phyloP scores from a whole-genome alignment of 2,888 invertebrate species.

The Thera obeliscata region DNA sequence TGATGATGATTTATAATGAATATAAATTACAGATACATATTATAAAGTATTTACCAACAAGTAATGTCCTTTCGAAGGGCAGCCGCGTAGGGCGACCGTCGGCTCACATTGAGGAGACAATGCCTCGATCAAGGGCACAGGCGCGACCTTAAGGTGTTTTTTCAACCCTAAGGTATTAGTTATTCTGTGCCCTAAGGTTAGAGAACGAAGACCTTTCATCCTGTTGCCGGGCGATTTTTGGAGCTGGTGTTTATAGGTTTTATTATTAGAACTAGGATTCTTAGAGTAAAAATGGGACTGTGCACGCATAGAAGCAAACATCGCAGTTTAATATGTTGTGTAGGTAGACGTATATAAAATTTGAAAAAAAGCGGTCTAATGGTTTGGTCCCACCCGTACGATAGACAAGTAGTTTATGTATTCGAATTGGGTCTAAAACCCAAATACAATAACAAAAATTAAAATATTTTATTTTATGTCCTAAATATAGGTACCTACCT shows the following conservation, averaged over 20 bases:
- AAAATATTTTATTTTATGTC: too few relatives aligned
- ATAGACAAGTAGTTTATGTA: too few relatives aligned
- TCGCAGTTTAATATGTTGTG: too few relatives aligned
- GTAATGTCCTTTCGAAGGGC: constrained; percentile 51
- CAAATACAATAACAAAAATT: too few relatives aligned
- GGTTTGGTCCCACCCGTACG: too few relatives aligned
- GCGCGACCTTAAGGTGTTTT: constrained; percentile 54
- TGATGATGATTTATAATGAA: neutral
- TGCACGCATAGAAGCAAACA: too few relatives aligned
- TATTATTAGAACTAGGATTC: too few relatives aligned
- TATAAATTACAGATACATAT: neutral
- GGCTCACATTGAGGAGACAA: constrained; percentile 57
- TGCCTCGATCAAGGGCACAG: constrained; percentile 51
- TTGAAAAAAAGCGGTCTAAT: too few relatives aligned
- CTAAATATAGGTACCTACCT: too few relatives aligned
- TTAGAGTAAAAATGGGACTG: too few relatives aligned
- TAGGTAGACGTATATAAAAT: too few relatives aligned
- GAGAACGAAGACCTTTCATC: constrained; percentile 42
- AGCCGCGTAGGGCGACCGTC: constrained; percentile 43
- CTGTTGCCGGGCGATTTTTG: constrained; percentile 29
- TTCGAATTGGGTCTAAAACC: too few relatives aligned
- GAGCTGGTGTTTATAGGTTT: neutral
- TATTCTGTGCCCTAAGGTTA: constrained; percentile 42
- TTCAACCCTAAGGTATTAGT: constrained; percentile 45
- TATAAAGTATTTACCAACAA: constrained; percentile 36